A percentile compares a stretch with the other conserved stretches of the same genome.
Conservation (phyloP, 2,888 invertebrate species). For the Eupithecia abbreviata region DNA sequence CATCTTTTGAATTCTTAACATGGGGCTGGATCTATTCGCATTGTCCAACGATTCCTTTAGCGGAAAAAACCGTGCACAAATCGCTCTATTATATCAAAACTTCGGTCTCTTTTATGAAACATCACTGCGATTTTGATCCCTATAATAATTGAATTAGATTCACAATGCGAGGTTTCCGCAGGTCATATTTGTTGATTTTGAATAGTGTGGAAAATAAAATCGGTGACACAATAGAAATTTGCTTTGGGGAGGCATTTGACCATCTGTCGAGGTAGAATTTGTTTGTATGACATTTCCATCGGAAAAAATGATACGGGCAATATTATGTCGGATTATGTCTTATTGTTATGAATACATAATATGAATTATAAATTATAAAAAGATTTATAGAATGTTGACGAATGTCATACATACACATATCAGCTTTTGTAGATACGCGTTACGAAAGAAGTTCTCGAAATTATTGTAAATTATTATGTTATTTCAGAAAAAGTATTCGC, state of each 20-base stretch:
- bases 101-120: conserved; percentile 37
- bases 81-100: conserved; percentile 47
- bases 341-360: background rate
- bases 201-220: conserved; percentile 54
- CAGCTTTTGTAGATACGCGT: background rate
- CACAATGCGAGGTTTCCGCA: conserved; percentile 12
- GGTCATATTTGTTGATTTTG: conserved; percentile 44
- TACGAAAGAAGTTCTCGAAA: background rate
- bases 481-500: background rate
- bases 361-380: background rate
- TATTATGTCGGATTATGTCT: conserved; percentile 17
- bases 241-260: conserved; percentile 59
- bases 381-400: background rate
- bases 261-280: conserved; percentile 67
- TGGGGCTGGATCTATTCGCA: conserved; percentile 22
- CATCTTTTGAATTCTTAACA: conserved; percentile 20
- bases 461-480: background rate
- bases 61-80: conserved; percentile 45
- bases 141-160: conserved; percentile 39
- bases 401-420: background rate
- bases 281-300: conserved; percentile 62
- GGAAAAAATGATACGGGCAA: conserved; percentile 23
- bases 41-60: conserved; percentile 28
- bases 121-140: conserved; percentile 23
- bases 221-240: conserved; percentile 60